A percentile compares a stretch with the other conserved stretches of the same genome.
Evolutionary conservation across 2,797 vertebrate species (phyloP).

Genomic region (Podargus strigoides): DNA sequence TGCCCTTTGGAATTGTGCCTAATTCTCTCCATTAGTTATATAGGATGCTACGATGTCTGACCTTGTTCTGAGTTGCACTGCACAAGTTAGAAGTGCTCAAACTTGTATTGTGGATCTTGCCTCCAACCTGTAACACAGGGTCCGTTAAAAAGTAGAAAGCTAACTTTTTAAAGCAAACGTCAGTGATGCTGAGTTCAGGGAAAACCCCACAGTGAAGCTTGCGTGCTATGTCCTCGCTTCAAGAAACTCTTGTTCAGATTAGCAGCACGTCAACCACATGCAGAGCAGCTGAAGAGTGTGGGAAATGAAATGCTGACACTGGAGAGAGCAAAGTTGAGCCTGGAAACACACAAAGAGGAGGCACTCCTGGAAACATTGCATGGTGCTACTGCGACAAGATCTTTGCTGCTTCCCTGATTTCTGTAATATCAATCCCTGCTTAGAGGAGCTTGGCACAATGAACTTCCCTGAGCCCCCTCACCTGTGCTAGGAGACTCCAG

Average conservation of each 20-base stretch:
- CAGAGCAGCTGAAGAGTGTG: background rate
- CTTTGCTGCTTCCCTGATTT: background rate
- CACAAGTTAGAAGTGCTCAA: background rate
- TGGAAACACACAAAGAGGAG: background rate
- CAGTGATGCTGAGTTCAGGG: background rate
- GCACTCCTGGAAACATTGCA: background rate
- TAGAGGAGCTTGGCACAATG: background rate
- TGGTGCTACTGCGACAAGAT: background rate
- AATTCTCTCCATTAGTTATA: background rate
- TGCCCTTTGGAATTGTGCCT: background rate
- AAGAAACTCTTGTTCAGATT: background rate
- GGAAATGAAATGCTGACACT: background rate
- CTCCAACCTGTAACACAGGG: background rate
- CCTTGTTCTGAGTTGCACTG: background rate
- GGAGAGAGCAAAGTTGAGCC: background rate
- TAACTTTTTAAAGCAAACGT: background rate
- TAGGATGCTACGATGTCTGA: background rate
- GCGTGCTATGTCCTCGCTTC: background rate
- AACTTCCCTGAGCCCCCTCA: background rate
- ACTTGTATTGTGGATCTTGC: background rate
- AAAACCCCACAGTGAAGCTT: background rate
- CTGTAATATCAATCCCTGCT: background rate
- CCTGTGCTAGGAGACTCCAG: background rate
- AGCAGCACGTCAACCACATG: background rate
- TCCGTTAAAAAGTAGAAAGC: background rate